Base-by-base conservation (phyloP, 2,113 vertebrate genomes). In the Hemiprocne comata region DNA sequence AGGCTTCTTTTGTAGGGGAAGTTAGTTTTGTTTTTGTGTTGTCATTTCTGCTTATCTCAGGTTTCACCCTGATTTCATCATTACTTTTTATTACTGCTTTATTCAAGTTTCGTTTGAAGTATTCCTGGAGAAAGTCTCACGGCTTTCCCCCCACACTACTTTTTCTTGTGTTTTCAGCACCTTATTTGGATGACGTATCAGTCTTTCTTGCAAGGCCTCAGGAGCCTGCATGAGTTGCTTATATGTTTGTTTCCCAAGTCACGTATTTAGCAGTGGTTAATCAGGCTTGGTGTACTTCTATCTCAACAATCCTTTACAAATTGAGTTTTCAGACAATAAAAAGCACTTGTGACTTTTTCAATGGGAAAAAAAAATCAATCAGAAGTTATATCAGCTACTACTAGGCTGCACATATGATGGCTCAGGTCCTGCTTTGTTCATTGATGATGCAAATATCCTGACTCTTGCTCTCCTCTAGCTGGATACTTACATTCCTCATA, bases 81-180 rank as follows among this genome's bases (percentile, higher is more conserved):
- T 36, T 42, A 66, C 54, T 72, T 67, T 57, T 50, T 12, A 44
- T 65, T 67, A 81, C 53, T 60, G n/a, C 33, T 44, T 67, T 86
- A 31, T 61, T 19, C 12, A 74, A 46, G 18, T 77, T 86, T 80
- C 33, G 10, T 69, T 61, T 62, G 31, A 71, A 76, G 51, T 23
- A 40, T 16, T 83, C 74, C 58, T 38, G 33, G 53, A 57, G 26
- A 40, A 75, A 65, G 11, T 31, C 23, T 38, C 4, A 11, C 13
- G 3, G 14, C 26, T 79, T 69, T 10, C 11, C 19, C 3, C 6
- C 6, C 12, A 1, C 9, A 1, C 12, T 12, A 11, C 13, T 40
- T 62, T 82, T 76, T 51, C 34, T 51, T 77, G 29, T 69, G n/a
- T 38, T 25, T 76, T 50, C 40, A 61, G n/a, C 40, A 73, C 36